Percentiles rank a stretch among this genome's conserved stretches.
These are phyloP conservation scores for Tupaia chinensis DNA, from an alignment of 2,113 vertebrate species.

Conservation along the genomic window DNA sequence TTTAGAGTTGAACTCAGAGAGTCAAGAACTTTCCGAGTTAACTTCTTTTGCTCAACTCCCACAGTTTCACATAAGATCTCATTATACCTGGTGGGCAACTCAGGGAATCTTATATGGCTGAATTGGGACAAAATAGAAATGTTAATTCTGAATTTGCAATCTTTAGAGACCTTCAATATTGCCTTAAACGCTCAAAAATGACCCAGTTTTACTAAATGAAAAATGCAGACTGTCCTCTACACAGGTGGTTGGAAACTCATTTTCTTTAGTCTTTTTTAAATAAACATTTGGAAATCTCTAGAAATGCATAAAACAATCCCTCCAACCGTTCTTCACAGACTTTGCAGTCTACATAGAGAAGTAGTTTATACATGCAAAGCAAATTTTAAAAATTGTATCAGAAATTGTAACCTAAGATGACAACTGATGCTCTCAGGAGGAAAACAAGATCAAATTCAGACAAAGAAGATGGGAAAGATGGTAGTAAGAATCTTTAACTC, in stretches of 20 bases:
- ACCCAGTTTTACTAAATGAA: slow-evolving; percentile 67
- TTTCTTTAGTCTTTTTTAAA: slow-evolving; percentile 63
- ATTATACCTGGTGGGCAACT: slow-evolving; percentile 56
- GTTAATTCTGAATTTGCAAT: slow-evolving; percentile 68
- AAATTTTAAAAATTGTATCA: slow-evolving; percentile 12
- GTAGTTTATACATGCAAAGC: not conserved
- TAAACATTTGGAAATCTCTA: slow-evolving; percentile 42
- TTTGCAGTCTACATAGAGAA: not conserved
- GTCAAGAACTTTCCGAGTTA: slow-evolving; percentile 31
- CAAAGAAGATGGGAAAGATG: slow-evolving; percentile 27
- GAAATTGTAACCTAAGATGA: slow-evolving; percentile 34
- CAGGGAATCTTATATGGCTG: slow-evolving; percentile 16
- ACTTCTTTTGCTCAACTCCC: slow-evolving; percentile 51
- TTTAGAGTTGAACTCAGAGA: slow-evolving; percentile 60
- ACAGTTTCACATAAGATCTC: slow-evolving; percentile 28
- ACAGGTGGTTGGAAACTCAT: slow-evolving; percentile 55
- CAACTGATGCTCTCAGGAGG: not conserved
- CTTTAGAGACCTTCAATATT: slow-evolving; percentile 61
- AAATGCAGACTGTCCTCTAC: slow-evolving; percentile 55
- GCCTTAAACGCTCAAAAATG: slow-evolving; percentile 66
- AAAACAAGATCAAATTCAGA: slow-evolving; percentile 12
- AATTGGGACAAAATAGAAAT: slow-evolving; percentile 67
- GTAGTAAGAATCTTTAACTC: not conserved
- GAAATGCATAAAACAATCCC: not conserved
- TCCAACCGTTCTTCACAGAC: not conserved